Percentiles rank a stretch among this genome's conserved stretches.
phyloP scores from a whole-genome alignment of 2,888 invertebrate species.

The Tribolium freemani region DNA sequence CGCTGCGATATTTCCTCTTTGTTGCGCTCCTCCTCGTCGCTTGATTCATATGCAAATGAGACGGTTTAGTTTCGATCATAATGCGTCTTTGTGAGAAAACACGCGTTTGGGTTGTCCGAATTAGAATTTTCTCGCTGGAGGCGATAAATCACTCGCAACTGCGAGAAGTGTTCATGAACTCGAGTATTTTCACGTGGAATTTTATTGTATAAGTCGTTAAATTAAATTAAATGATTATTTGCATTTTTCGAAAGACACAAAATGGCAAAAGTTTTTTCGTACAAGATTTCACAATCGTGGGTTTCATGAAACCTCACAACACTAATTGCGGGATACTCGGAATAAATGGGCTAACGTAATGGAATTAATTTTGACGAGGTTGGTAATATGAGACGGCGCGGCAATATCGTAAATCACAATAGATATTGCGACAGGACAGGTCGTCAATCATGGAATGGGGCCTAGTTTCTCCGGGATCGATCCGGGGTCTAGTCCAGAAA shows the following conservation, averaged over 20 bases:
- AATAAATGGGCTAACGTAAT: slow-evolving; percentile 14
- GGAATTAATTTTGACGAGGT: slow-evolving; percentile 18
- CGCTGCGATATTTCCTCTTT: not conserved
- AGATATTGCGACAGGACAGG: slow-evolving; percentile 28
- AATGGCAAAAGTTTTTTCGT: too few relatives aligned
- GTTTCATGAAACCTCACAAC: too few relatives aligned
- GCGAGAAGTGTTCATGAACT: not conserved
- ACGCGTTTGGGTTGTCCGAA: not conserved
- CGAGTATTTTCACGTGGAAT: too few relatives aligned
- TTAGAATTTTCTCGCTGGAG: slow-evolving; percentile 1
- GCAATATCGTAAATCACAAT: slow-evolving; percentile 32
- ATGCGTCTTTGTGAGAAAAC: slow-evolving; percentile 8
- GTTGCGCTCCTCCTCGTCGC: slow-evolving; percentile 7
- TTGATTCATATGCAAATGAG: slow-evolving; percentile 27
- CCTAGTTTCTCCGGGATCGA: slow-evolving; percentile 23
- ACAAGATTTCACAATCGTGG: too few relatives aligned
- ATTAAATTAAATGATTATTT: too few relatives aligned
- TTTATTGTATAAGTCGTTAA: too few relatives aligned
- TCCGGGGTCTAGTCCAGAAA: not conserved
- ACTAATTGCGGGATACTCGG: not conserved
- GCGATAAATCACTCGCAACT: slow-evolving; percentile 10
- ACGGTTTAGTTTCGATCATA: slow-evolving; percentile 22
- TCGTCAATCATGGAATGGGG: slow-evolving; percentile 28
- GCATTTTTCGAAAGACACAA: too few relatives aligned
- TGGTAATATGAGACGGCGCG: slow-evolving; percentile 15